Percentiles rank a stretch among this genome's conserved stretches.
These are phyloP conservation scores for Trogon surrucura DNA, from an alignment of 2,113 vertebrate species.

Conservation along the genomic window DNA sequence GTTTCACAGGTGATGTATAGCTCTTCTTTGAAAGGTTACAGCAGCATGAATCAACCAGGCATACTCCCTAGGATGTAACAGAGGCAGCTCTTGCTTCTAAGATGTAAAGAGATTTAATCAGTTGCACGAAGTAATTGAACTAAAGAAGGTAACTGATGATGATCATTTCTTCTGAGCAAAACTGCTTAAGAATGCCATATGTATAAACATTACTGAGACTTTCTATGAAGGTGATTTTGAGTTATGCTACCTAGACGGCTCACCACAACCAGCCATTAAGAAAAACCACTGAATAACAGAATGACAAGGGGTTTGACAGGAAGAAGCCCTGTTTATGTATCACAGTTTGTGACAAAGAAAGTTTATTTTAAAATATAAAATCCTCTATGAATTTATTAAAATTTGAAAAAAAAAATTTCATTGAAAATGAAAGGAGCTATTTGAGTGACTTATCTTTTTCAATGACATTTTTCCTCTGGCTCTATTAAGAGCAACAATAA, in stretches of 20 bases:
- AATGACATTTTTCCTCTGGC: not conserved
- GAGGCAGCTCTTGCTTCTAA: not conserved
- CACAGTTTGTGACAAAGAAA: not conserved
- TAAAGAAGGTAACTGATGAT: not conserved
- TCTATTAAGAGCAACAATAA: not conserved
- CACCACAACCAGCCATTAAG: not conserved
- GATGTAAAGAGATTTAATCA: not conserved
- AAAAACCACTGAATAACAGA: not conserved
- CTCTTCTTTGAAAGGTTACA: not conserved
- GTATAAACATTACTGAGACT: not conserved
- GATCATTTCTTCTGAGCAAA: not conserved
- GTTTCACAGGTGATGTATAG: not conserved
- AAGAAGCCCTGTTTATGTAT: not conserved
- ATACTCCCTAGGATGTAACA: not conserved
- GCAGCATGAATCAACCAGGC: fast-evolving
- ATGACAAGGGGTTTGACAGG: not conserved
- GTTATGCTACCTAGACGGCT: not conserved
- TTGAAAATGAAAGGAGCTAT: not conserved
- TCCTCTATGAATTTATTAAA: not conserved
- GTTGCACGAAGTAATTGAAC: not conserved
- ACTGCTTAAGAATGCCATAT: not conserved
- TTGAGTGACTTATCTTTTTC: not conserved
- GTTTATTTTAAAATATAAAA: not conserved
- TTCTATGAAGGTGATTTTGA: not conserved
- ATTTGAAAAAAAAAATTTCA: not conserved